Base-by-base conservation (phyloP, 2,113 vertebrate genomes). In the Anoura caudifer region DNA sequence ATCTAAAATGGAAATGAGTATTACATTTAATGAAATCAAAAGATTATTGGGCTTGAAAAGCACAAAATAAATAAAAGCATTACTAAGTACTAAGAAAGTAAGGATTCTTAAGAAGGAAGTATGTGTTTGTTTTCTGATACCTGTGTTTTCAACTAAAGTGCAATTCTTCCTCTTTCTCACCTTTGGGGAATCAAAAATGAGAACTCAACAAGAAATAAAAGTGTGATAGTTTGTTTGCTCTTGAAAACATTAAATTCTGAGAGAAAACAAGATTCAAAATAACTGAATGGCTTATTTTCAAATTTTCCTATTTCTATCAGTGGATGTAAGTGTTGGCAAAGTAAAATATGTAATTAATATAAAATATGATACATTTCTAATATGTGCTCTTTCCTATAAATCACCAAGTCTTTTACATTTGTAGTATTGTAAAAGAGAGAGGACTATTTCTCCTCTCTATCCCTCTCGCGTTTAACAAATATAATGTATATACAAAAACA, bases 151-250 rank as follows among this genome's bases (percentile, higher is more conserved):
- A 94, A 63, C 54, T 92, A 19, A 54, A 93, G 90, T 72, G 38
- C 33, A 31, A 8, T 96, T 97, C 93, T 96, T 84, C 69, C 28
- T 72, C 20, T 96, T 41, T 95, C 91, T 96, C 94, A 92, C 94
- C 81, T 97, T 92, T 95, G 26, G 31, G 77, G 85, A 97, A 95
- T 94, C 87, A 92, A 90, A 98, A 98, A 47, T 82, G 28, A 95
- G 91, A 96, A 19, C 47, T 94, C 52, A 75, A 93, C 59, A 65
- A 45, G 77, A 92, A 94, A 43, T 26, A 45, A 33, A 70, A 72
- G 47, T 45, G 87, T 91, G 97, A 70, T 7, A 90, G 16, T 43
- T n/a, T 77, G 70, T 10, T 87, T 97, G 54, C 69, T 82, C 61
- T 76, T 92, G 80, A 77, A 97, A 96, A 65, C 52, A 63, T 91